These are phyloP conservation scores for Delia radicum DNA, from an alignment of 1,140 invertebrate species.

Conservation along the genomic window DNA sequence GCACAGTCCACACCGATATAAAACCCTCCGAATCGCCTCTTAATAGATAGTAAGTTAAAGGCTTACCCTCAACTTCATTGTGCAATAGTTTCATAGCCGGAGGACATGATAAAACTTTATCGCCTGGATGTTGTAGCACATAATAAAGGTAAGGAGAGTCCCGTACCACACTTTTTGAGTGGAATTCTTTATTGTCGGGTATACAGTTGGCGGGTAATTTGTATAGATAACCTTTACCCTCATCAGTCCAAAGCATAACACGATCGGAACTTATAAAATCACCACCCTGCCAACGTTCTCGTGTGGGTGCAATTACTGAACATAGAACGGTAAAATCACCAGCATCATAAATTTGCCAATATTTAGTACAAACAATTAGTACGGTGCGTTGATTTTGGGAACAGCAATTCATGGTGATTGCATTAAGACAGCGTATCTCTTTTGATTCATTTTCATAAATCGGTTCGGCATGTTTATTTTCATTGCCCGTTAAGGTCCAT, in stretches of 20 bases:
- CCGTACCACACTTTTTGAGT: slow-evolving; percentile 71
- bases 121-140: slow-evolving; percentile 74
- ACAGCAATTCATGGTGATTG: slow-evolving; percentile 90
- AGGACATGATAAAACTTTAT: slow-evolving; percentile 86
- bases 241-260: slow-evolving; percentile 90
- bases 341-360: slow-evolving; percentile 91
- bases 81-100: slow-evolving; percentile 81
- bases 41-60: slow-evolving; percentile 67
- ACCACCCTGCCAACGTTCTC: slow-evolving; percentile 92
- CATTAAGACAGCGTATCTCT: slow-evolving; percentile 89
- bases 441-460: slow-evolving; percentile 98
- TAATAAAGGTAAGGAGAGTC: slow-evolving; percentile 83
- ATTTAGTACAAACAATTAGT: slow-evolving; percentile 92
- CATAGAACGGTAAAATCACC: slow-evolving; percentile 93
- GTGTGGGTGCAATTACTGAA: slow-evolving; percentile 77
- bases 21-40: slow-evolving; percentile 89
- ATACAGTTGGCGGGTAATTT: slow-evolving; percentile 92
- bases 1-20: slow-evolving; percentile 84
- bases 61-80: slow-evolving; percentile 1
- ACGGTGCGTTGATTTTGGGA: slow-evolving; percentile 94
- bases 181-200: slow-evolving; percentile 90
- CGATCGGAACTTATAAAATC: slow-evolving; percentile 89
- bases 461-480: slow-evolving; percentile 82
- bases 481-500: slow-evolving; percentile 90
- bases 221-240: slow-evolving; percentile 92